Evolutionary conservation across 2,797 vertebrate genomes (phyloP), one percentile per base, ranked within the genome.

Genomic region (Phaenicophaeus curvirostris): DNA sequence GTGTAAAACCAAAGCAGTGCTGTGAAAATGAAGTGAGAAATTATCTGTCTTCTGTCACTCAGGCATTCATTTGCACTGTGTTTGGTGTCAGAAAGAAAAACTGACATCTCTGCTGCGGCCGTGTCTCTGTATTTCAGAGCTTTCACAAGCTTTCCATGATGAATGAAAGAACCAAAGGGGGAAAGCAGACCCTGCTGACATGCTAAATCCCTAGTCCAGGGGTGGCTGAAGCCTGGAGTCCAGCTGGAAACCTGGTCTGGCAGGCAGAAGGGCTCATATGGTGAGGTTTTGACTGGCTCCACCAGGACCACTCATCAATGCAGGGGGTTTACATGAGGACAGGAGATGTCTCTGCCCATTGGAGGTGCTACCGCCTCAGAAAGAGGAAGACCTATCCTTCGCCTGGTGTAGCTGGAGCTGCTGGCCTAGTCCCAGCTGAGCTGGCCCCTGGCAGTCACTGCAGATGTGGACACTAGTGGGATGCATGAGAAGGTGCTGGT

Each of bases 1-100:
- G 42, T 85, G 63, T 89, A 79, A 83, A 90, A 94, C 58, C 63
- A 93, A 90, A 82, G 30, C 37, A 61, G 37, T 58, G 76, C 17
- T 0, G 1, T 78, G 54, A 59, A 88, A 95, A 87, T 68, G 57
- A 71, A 87, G 69, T 80, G 90, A 73, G 80, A 78, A 82, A 66
- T 78, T 65, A 75, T 61, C 74, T 86, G 55, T 74, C 72, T 85
- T 74, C 46, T 84, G 77, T 78, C 84, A 86, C 28, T 91, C 73
- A 54, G 59, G 18, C 30, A 14, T 83, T 93, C 31, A 65, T 91
- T 94, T 84, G 69, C 86, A 73, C 90, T 4, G 5, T 67, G 66
- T 84, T 66, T 90, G 62, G 62, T 88, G 69, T 84, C 83, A 90
- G 80, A 86, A 93, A 13, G 83, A 44, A 78, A 73, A 88, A 31